Evolutionary conservation across 2,113 vertebrate genomes (phyloP).

Genomic region (Periophthalmodon schlosseri): DNA sequence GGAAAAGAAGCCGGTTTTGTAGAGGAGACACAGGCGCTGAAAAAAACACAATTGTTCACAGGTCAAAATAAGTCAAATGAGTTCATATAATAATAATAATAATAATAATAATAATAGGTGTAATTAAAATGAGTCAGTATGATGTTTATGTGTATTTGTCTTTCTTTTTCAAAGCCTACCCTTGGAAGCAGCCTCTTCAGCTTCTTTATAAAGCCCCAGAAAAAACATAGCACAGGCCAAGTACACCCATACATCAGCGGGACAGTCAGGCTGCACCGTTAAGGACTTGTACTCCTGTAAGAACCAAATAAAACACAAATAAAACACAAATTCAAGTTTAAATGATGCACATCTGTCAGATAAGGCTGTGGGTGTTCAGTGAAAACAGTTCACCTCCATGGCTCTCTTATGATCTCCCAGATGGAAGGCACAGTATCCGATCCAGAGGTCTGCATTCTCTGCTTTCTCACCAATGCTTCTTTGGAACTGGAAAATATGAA

Average conservation of each 20-base stretch:
- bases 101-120: too few species aligned
- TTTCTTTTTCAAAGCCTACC: slow-evolving; percentile 70
- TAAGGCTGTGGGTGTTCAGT: background rate
- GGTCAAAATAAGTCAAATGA: slow-evolving; percentile 4
- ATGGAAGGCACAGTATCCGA: slow-evolving; percentile 93
- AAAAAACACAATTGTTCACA: slow-evolving; percentile 7
- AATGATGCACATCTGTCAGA: background rate
- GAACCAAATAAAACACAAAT: slow-evolving; percentile 31
- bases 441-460: slow-evolving; percentile 87
- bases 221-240: slow-evolving; percentile 92
- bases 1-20: slow-evolving; percentile 95
- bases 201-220: slow-evolving; percentile 93
- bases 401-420: slow-evolving; percentile 92
- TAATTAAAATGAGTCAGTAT: background rate
- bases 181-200: slow-evolving; percentile 90
- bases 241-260: slow-evolving; percentile 89
- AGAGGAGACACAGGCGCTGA: slow-evolving; percentile 87
- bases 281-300: slow-evolving; percentile 87
- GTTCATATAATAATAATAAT: slow-evolving; percentile 5
- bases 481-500: slow-evolving; percentile 83
- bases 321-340: background rate
- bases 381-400: slow-evolving; percentile 82
- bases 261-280: slow-evolving; percentile 79
- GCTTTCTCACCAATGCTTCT: slow-evolving; percentile 85
- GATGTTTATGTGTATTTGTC: background rate